Evolutionary conservation across 1,140 invertebrate species (phyloP).

Genomic region (Pseudomyrmex flavicornis): DNA sequence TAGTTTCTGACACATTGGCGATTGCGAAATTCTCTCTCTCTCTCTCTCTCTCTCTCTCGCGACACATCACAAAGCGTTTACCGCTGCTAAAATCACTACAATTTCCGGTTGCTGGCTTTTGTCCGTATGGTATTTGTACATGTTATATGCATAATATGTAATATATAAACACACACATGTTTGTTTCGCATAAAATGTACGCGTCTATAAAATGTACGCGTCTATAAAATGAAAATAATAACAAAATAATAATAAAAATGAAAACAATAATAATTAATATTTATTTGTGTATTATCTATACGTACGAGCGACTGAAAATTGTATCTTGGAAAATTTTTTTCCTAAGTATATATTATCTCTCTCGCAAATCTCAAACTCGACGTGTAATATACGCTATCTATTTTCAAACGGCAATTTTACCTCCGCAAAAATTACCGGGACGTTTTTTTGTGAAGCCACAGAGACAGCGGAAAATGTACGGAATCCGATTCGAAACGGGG

Average conservation of each 20-base stretch:
- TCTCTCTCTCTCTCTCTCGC: no score
- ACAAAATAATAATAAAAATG: no score
- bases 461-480: not conserved
- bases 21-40: not conserved
- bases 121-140: not conserved
- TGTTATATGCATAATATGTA: not conserved
- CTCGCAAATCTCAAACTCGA: not conserved
- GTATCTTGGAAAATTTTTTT: not conserved
- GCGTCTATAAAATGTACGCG: no score
- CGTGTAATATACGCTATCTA: conserved; percentile 1
- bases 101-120: not conserved
- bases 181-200: no score
- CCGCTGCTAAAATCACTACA: not conserved
- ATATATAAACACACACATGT: not conserved
- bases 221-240: no score
- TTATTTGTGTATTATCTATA: no score
- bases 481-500: conserved; percentile 3
- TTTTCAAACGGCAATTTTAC: not conserved
- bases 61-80: not conserved
- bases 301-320: not conserved
- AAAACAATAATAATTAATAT: no score
- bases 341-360: not conserved
- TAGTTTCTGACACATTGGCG: conserved; percentile 41
- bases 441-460: conserved; percentile 23
- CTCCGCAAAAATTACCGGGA: conserved; percentile 4